Evolutionary conservation across 2,888 invertebrate genomes (phyloP).

Genomic region (Microctonus brassicae): DNA sequence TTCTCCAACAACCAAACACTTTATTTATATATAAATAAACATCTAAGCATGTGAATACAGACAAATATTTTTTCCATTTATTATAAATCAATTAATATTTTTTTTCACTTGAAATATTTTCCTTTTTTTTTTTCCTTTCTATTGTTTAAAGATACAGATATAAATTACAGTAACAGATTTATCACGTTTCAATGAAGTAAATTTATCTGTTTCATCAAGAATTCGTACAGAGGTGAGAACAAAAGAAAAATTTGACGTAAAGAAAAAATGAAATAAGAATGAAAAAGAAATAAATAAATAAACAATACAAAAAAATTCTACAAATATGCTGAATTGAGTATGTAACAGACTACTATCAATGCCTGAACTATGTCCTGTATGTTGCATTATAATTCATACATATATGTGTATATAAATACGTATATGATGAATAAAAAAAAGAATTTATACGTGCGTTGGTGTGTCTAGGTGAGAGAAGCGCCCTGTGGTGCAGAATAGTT

Average conservation of each 20-base stretch:
- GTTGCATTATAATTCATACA: background rate
- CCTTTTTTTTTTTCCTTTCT: background rate
- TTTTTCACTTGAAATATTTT: background rate
- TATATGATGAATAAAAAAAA: constrained; percentile 12
- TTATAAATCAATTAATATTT: background rate
- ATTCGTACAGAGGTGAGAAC: background rate
- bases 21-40: too few relatives aligned
- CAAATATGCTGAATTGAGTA: background rate
- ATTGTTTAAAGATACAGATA: background rate
- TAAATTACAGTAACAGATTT: background rate
- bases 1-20: too few relatives aligned
- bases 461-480: constrained; percentile 54
- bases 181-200: background rate
- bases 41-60: too few relatives aligned
- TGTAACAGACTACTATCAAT: constrained; percentile 18
- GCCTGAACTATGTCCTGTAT: background rate
- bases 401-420: constrained; percentile 9
- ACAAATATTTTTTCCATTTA: too few relatives aligned
- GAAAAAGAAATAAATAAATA: too few relatives aligned
- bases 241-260: background rate
- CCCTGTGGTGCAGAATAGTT: constrained; percentile 36
- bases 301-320: constrained; percentile 14
- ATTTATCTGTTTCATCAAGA: background rate
- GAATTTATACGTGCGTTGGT: constrained; percentile 13
- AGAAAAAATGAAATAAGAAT: background rate